These are phyloP conservation scores for Platycnemis pennipes DNA, from an alignment of 2,888 invertebrate species.

Conservation along the genomic window DNA sequence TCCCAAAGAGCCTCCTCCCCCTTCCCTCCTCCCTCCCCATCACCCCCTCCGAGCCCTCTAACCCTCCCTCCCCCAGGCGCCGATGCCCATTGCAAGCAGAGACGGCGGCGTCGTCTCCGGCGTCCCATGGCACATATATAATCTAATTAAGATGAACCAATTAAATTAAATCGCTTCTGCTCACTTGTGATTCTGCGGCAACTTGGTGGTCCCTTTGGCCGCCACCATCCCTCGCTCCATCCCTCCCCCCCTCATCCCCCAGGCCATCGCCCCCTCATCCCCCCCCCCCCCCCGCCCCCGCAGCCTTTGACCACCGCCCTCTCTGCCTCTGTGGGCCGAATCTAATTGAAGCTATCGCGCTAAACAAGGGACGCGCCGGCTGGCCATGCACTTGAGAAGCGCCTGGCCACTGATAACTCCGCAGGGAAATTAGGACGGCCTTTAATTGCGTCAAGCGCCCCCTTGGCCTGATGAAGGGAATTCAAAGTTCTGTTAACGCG, in stretches of 20 bases:
- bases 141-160: constrained; percentile 69
- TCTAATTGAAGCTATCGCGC: constrained; percentile 48
- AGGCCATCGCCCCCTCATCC: constrained; percentile 76
- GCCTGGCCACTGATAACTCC: constrained; percentile 43
- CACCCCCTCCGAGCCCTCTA: neutral
- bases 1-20: neutral
- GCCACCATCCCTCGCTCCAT: neutral
- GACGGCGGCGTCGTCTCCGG: constrained; percentile 16
- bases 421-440: constrained; percentile 41
- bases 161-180: constrained; percentile 61
- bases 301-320: neutral
- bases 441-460: constrained; percentile 77
- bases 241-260: neutral
- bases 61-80: constrained; percentile 51
- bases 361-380: constrained; percentile 40
- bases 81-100: constrained; percentile 1
- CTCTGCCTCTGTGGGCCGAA: constrained; percentile 76
- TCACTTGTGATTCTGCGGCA: constrained; percentile 19
- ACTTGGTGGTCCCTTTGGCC: constrained; percentile 49
- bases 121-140: constrained; percentile 58
- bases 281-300: constrained; percentile 70
- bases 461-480: constrained; percentile 66
- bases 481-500: neutral
- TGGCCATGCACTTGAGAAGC: neutral
- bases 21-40: neutral